Base-by-base conservation (phyloP, 2,797 vertebrate genomes). In the Lophotriccus pileatus region DNA sequence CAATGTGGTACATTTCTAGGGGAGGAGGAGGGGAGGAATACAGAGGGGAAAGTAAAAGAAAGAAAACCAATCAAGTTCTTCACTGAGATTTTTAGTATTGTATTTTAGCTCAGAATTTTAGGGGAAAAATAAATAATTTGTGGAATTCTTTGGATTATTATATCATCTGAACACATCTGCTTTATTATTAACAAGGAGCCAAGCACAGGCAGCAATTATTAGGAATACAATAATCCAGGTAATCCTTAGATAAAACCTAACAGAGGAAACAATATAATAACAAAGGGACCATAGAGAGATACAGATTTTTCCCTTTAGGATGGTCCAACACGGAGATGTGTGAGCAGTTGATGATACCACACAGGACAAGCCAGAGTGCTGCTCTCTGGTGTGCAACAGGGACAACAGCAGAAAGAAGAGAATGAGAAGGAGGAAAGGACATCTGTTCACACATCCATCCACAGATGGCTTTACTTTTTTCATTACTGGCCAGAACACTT, bases 21-120 rank as follows among this genome's bases (percentile, higher is more conserved):
- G 44, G 44, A 10, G 44, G 30, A 8, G 34, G 2, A 0, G 0
- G 6, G 6, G 7, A 7, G 32, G 13, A n/a, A n/a, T n/a, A n/a
- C 21, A 18, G 41, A 39, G 27, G 59, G 59, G 9, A 64, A 52
- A 59, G 9, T 28, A 52, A 19, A 46, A 28, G 10, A 16, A 59
- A 43, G 14, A 30, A 78, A 78, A 74, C 0, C 4, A 39, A 21
- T 1, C 1, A 27, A 32, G 1, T 9, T 83, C 93, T 66, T 46
- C 2, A n/a, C 3, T 56, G 20, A 58, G 14, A 77, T 50, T 73
- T 83, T 83, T 79, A 64, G 14, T 17, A 47, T 4, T 39, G 8
- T 10, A 44, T 46, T 64, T 75, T 55, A 66, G 10, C 34, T 76
- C 14, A 49, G 25, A 87, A 75, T 76, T 79, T 73, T 32, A 68